Base-by-base conservation (phyloP, 2,113 vertebrate species). In the Podarcis cretensis region DNA sequence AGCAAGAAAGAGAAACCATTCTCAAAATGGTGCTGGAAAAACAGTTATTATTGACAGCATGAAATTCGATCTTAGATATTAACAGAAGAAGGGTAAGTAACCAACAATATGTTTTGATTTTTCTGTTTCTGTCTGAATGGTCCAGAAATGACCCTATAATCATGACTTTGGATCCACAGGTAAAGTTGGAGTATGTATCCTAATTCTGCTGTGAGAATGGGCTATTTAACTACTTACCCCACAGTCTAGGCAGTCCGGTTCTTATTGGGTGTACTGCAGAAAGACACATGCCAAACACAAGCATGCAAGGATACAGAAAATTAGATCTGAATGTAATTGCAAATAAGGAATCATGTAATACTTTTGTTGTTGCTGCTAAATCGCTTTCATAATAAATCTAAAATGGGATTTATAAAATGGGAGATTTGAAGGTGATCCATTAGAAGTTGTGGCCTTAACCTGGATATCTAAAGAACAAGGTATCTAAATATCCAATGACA, bases 401-500 rank as follows among this genome's bases (percentile, higher is more conserved):
- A 73, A 32, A 32, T 32, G 14, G 6, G 35, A 35, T 18, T 5
- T 75, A 35, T 37, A 20, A 37, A 80, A 20, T n/a, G 27, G 40
- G 27, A n/a, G 21, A 6, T 57, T 8, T 35, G 12, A 35, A 84
- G 43, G 40, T 71, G 40, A 35, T 20, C 43, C 27, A 37, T 83
- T 84, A 54, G n/a, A 84, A 54, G 32, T 30, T 16, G 5, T 32
- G 23, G 13, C 27, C 48, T 16, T 74, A 75, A 27, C 18, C 48
- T n/a, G 27, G 48, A 3, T 18, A 75, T 85, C 35, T 12, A 37
- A 75, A 90, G 3, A 77, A 93, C 21, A 90, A 73, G 6, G 71
- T 82, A 27, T 89, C 37, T 30, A 71, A 84, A 94, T 93, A 92
- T 90, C 87, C 87, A 88, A 0, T 2, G 0, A 0, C 80, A 85